Evolutionary conservation across 2,888 invertebrate genomes (phyloP), one percentile per base, ranked within the genome.

Genomic region (Arctia plantaginis): DNA sequence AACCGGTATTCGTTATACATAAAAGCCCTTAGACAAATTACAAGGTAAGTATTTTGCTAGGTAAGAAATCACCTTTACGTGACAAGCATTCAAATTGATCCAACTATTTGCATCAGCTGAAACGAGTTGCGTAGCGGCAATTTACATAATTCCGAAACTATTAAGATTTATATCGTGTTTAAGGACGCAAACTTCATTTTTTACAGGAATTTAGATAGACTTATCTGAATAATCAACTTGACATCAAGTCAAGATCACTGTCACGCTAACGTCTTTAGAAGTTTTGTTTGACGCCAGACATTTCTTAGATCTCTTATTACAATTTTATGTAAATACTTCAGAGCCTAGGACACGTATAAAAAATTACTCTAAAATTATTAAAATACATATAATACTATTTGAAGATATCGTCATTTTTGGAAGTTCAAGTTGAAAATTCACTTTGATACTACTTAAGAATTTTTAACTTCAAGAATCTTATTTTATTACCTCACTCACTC

Each of bases 61-160:
- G 66, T 39, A n/a, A 66, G 13, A 59, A 70, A n/a, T 35, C 41
- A 79, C 69, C 15, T 51, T 18, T 18, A 59, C 68, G 41, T 67
- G 66, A 66, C 77, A 65, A 39, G 47, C 35, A 66, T 68, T 64
- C 27, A 66, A 74, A 75, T 64, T 47, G 51, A 65, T 30, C n/a
- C 27, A 51, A 12, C 23, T n/a, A 4, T 30, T 30, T 47, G 44
- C 27, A 23, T 66, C 64, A 35, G 20, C 1, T n/a, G n/a, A 30
- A 64, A 44, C 15, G 44, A 13, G 78, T 13, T 39, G 71, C 65
- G 10, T 12, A 18, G 68, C 62, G 76, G 71, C 69, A 67, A 81
- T 77, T 72, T 73, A 35, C 73, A 76, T 79, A 81, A 76, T 73
- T 76, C 66, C 41, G 66, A 66, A 71, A 67, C 55, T 66, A 77